Percentiles rank a stretch among this genome's conserved stretches.
Conservation (phyloP, 2,113 vertebrate genomes). For the Scomber scombrus region DNA sequence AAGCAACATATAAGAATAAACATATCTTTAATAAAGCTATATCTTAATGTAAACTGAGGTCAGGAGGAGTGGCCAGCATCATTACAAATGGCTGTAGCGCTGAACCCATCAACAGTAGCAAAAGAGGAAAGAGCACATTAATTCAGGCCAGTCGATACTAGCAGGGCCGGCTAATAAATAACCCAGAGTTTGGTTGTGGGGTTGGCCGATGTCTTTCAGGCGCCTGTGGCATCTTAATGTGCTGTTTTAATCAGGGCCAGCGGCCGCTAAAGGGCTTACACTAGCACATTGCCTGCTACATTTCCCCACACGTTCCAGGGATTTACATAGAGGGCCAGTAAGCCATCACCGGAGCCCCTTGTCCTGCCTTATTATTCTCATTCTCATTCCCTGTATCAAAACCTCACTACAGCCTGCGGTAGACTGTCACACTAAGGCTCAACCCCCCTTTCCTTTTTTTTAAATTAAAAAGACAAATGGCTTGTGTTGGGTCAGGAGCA, state of each 20-base stretch:
- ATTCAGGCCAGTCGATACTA: constrained; percentile 78
- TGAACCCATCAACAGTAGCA: constrained; percentile 74
- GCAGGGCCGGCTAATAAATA: constrained; percentile 72
- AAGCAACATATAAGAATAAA: too few species aligned
- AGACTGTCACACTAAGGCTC: constrained; percentile 41
- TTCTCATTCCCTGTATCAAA: constrained; percentile 51
- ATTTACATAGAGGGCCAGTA: constrained; percentile 69
- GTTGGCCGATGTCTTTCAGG: constrained; percentile 52
- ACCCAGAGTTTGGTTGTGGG: constrained; percentile 54
- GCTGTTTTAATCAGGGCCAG: constrained; percentile 76
- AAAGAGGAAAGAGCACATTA: constrained; percentile 70
- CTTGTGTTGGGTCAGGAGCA: constrained; percentile 56
- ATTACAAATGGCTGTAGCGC: constrained; percentile 80
- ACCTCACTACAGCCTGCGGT: constrained; percentile 14
- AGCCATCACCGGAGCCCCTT: constrained; percentile 46
- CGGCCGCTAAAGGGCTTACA: constrained; percentile 66
- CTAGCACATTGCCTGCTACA: constrained; percentile 59
- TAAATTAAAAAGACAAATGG: constrained; percentile 76
- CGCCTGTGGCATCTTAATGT: constrained; percentile 76
- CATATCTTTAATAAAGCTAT: too few species aligned
- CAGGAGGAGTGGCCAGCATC: constrained; percentile 73
- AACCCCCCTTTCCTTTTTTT: constrained; percentile 35
- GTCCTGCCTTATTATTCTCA: constrained; percentile 53
- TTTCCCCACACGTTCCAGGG: constrained; percentile 54
- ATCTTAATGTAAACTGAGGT: constrained; percentile 76